Base-by-base conservation (phyloP, 2,113 vertebrate genomes). In the Dasyurus viverrinus region DNA sequence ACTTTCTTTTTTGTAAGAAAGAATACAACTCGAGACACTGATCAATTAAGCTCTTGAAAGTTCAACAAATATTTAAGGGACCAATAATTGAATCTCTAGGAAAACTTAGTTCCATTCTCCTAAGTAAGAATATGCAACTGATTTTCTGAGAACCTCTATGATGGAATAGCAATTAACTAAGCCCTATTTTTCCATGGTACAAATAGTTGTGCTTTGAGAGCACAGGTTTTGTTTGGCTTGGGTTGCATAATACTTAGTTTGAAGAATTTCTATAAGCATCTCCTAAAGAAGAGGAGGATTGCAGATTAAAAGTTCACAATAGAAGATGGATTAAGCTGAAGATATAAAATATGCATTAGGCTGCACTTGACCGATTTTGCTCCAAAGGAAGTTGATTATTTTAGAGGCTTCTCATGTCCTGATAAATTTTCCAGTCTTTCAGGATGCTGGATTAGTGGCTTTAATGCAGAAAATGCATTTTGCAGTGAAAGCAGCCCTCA, bases 281-380 rank as follows among this genome's bases (percentile, higher is more conserved):
- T 0, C 90, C 68, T 97, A 96, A 95, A 0, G 0, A 0, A 95
- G 90, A 93, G 23, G 14, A 42, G 30, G 68, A 93, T 22, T 90
- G 76, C 68, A 53, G 95, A 97, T 97, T 97, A 94, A 96, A 97
- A 90, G 2, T 92, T 93, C 93, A 93, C 16, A 96, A 6, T 2
- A 54, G 96, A 90, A 0, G 0, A n/a, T 94, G 46, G 90, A 95
- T 98, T 98, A 98, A 97, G 12, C 76, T 97, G n/a, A 46, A 97
- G 91, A 93, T 93, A 94, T 22, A 93, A 96, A 98, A 52, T 93
- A 97, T 46, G 0, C 10, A 76, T 96, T 96, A 95, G 25, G 47
- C 12, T 94, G 91, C 24, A 93, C 27, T 94, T 54, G 53, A 19
- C 4, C 84, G 50, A 95, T 96, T 97, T 96, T 68, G 26, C 53